Evolutionary conservation across 2,888 invertebrate genomes (phyloP), one percentile per base, ranked within the genome.

Genomic region (Chydorus sphaericus): DNA sequence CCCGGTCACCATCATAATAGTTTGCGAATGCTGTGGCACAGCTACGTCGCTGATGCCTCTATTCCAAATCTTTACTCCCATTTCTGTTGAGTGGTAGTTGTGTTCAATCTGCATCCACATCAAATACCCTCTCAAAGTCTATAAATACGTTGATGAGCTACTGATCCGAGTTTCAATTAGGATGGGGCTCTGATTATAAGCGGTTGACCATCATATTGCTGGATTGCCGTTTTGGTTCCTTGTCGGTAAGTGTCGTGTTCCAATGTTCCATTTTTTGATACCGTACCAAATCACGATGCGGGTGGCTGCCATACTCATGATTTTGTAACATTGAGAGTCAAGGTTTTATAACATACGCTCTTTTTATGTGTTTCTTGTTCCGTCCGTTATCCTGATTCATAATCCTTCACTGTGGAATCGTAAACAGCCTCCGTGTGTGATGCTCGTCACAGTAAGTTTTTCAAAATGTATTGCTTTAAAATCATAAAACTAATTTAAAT

Each of bases 141-240:
- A 44, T 44, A 44, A 44, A 44, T 44, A 44, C 44, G 44, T 44
- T 6, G 44, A 44, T 44, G 44, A 44, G 26, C 44, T 26, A 44
- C 6, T 44, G 23, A 44, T 44, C 28, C 44, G 26, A 44, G 18
- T 44, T 44, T 44, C 44, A 44, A 44, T 28, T 44, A 44, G 44
- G 26, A 44, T 44, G 44, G 44, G 44, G 26, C 23, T 44, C 26
- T 26, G 44, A 44, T n/a, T n/a, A 44, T 26, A 44, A 23, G 8
- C 44, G 44, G 10, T 44, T 44, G 26, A n/a, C 44, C 23, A 28
- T 23, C 44, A 23, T 44, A 14, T 6, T 44, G 20, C n/a, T 44
- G 44, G 44, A 26, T 28, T 44, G 23, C 26, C 28, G 26, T 26
- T 44, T 23, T 26, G 44, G n/a, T n/a, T n/a, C n/a, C n/a, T n/a